These are phyloP conservation scores for Pseudomyrmex flavicornis DNA, from an alignment of 1,140 invertebrate species.

Conservation along the genomic window DNA sequence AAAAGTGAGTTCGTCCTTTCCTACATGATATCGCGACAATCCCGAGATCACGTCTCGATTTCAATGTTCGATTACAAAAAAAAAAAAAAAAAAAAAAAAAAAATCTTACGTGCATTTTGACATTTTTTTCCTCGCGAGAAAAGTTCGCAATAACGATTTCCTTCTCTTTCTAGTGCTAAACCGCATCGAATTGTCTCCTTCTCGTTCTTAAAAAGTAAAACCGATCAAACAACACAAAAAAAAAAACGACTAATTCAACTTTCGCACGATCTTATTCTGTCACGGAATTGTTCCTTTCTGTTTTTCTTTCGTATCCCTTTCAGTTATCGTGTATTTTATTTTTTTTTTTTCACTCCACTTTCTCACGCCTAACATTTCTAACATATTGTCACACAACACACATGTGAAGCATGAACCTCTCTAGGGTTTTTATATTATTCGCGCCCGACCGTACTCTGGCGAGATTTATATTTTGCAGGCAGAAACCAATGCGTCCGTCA, in stretches of 20 bases:
- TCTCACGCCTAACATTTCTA: background rate
- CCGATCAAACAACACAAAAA: background rate
- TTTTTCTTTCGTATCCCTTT: background rate
- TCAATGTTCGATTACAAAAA: background rate
- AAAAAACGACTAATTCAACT: background rate
- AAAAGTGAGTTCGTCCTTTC: slow-evolving; percentile 9
- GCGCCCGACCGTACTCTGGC: background rate
- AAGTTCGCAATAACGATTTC: background rate
- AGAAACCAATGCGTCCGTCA: background rate
- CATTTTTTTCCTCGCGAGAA: background rate
- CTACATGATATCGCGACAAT: slow-evolving; percentile 11
- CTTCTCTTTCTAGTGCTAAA: background rate
- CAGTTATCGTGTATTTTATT: no score
- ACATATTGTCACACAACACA: slow-evolving; percentile 8
- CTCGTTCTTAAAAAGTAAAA: no score
- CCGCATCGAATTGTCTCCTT: background rate
- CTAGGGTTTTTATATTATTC: slow-evolving; percentile 1
- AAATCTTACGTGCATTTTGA: slow-evolving; percentile 41
- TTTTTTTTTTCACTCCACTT: background rate
- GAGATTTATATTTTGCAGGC: slow-evolving; percentile 31
- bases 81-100: background rate
- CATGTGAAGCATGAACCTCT: slow-evolving; percentile 19
- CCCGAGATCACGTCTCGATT: slow-evolving; percentile 26
- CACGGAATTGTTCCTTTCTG: background rate
- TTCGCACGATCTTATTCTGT: slow-evolving; percentile 30